phyloP scores from a whole-genome alignment of 2,888 invertebrate species.

The Scaptomyza reducta region DNA sequence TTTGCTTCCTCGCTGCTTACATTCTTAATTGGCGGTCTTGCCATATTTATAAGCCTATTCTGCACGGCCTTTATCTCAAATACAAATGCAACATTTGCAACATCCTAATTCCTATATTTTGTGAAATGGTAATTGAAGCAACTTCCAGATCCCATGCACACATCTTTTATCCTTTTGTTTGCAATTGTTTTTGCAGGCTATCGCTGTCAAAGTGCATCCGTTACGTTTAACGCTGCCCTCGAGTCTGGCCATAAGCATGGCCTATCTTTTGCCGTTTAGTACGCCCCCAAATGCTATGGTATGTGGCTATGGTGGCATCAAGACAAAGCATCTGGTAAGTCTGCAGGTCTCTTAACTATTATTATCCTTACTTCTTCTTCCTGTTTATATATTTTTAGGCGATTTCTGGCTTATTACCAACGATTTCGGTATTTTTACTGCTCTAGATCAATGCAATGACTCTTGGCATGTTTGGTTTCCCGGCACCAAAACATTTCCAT shows the following conservation, averaged over 20 bases:
- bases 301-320: slow-evolving; percentile 90
- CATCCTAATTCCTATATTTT: slow-evolving; percentile 91
- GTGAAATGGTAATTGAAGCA: slow-evolving; percentile 86
- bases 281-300: slow-evolving; percentile 97
- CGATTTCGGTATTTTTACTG: slow-evolving; percentile 27
- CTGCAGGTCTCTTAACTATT: neutral
- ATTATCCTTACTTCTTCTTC: too few relatives aligned
- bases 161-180: neutral
- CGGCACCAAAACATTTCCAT: slow-evolving; percentile 28
- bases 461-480: slow-evolving; percentile 54
- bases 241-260: slow-evolving; percentile 93
- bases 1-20: slow-evolving; percentile 86
- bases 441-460: slow-evolving; percentile 33
- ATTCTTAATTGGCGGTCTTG: slow-evolving; percentile 87
- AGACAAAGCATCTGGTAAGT: slow-evolving; percentile 90
- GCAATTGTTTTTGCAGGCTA: slow-evolving; percentile 85
- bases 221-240: slow-evolving; percentile 94
- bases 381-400: slow-evolving; percentile 28
- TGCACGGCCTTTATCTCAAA: slow-evolving; percentile 91
- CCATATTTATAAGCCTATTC: slow-evolving; percentile 88
- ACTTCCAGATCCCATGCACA: neutral
- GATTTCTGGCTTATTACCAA: slow-evolving; percentile 53
- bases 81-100: slow-evolving; percentile 94
- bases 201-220: slow-evolving; percentile 90
- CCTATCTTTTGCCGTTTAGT: slow-evolving; percentile 95